Conservation (phyloP, 2,113 vertebrate genomes). For the Gymnogyps californianus region DNA sequence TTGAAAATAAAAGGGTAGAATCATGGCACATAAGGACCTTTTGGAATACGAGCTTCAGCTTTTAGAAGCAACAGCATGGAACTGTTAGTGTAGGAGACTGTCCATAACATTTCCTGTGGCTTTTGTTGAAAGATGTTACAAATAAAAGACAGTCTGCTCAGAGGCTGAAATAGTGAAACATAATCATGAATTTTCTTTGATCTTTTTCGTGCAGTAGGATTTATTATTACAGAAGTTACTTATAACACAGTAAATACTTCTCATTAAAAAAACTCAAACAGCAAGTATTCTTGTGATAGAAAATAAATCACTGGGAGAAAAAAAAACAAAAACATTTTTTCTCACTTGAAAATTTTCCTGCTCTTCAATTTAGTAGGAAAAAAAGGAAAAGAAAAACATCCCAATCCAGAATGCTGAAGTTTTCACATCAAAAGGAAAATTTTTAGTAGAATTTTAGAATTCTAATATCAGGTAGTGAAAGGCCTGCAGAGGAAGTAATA, state of each 20-base stretch:
- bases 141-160: not conserved
- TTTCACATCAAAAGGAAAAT: not conserved
- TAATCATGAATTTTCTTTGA: not conserved
- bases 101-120: not conserved
- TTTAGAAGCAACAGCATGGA: not conserved
- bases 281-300: not conserved
- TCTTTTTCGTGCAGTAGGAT: not conserved
- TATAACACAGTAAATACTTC: not conserved
- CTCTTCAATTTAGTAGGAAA: not conserved
- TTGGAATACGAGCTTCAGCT: not conserved
- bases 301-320: not conserved
- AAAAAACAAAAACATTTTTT: accelerated
- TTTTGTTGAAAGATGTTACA: not conserved
- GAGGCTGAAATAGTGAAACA: not conserved
- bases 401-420: not conserved
- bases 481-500: not conserved
- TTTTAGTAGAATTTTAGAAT: not conserved
- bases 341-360: not conserved
- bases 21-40: not conserved
- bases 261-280: not conserved
- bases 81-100: not conserved
- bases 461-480: not conserved
- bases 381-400: not conserved
- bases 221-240: not conserved
- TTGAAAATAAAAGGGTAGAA: not conserved